Base-by-base conservation (phyloP, 2,888 invertebrate species). In the Limnephilus auricula region DNA sequence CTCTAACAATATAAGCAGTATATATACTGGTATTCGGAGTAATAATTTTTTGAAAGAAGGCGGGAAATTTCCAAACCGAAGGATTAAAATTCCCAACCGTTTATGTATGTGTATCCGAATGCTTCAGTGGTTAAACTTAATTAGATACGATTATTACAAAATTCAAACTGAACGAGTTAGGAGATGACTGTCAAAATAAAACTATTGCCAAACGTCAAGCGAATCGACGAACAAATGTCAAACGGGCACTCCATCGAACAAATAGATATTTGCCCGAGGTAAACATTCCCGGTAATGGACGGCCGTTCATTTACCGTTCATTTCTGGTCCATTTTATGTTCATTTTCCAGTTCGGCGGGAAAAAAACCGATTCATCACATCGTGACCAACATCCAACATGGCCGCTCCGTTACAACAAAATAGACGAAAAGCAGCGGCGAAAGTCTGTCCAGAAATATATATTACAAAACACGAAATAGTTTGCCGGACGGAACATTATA, bases 291-390 rank as follows among this genome's bases (percentile, higher is more conserved):
- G 25, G 65, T 65, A 65, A 65, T 65, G 25, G 25, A 65, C 65
- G 65, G 65, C 9, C 25, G 25, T 25, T 65, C 25, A 65, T 65
- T 65, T 65, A n/a, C 9, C 25, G 65, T 65, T 65, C 65, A 65
- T 65, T 65, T 65, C 25, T 65, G 65, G 65, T 65, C 65, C 65
- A 65, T 65, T 65, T 65, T 65, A 25, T n/a, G 65, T 65, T 65
- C 65, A 65, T 65, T 65, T 65, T 65, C 65, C 65, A 65, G 65
- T 65, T 65, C 65, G 65, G 65, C 25, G 25, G 25, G 65, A 65
- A 65, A 85, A 85, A 84, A 85, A 85, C 40, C 85, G 40, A 85
- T 85, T 40, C 85, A 37, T 85, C 85, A 85, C 45, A 40, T 85
- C 40, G 65, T 65, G 65, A 9, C 65, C 65, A 50, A 50, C 50